Base-by-base conservation (phyloP, 2,888 invertebrate genomes). In the Cantharis rustica region DNA sequence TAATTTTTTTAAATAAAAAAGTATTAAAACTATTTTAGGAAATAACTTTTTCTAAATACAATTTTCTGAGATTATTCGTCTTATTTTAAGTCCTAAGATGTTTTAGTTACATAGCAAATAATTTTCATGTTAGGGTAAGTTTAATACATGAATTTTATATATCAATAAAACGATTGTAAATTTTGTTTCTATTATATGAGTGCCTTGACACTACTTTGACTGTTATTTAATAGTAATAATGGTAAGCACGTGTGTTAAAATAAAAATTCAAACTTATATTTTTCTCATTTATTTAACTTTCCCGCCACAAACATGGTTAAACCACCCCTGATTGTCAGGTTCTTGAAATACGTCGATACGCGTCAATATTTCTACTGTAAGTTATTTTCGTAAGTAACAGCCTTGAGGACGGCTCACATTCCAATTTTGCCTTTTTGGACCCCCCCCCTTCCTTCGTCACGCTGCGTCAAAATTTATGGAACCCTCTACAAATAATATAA, bases 211-310 rank as follows among this genome's bases (percentile, higher is more conserved):
- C 79, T 77, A 75, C 62, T 75, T 79, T 79, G 79, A 79, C 80
- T 79, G 79, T 79, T 79, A 76, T 78, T 75, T 73, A 74, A 62
- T 76, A 78, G 72, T 72, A 71, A 74, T 47, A 47, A 76, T 78
- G 78, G 76, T 78, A 69, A 76, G 81, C 81, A 81, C 80, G 79
- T 80, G 81, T 81, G 81, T 81, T 81, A 79, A 79, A 47, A 71
- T 73, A 78, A 78, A 70, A 68, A 10, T 63, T 69, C 63, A 70
- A 26, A 26, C 26, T 68, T 64, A 64, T 16, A 20, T 64, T 11
- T 64, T 47, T 47, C 31, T 47, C n/a, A 47, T 47, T 47, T n/a
- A n/a, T 47, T 47, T 7, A 47, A 47, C 7, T n/a, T 47, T 47
- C 47, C 47, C n/a, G 7, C n/a, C 47, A 47, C 9, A 3, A n/a